Evolutionary conservation across 2,797 vertebrate species (phyloP), one percentile per base, ranked within the genome.

Genomic region (Phalloptychus januarius): DNA sequence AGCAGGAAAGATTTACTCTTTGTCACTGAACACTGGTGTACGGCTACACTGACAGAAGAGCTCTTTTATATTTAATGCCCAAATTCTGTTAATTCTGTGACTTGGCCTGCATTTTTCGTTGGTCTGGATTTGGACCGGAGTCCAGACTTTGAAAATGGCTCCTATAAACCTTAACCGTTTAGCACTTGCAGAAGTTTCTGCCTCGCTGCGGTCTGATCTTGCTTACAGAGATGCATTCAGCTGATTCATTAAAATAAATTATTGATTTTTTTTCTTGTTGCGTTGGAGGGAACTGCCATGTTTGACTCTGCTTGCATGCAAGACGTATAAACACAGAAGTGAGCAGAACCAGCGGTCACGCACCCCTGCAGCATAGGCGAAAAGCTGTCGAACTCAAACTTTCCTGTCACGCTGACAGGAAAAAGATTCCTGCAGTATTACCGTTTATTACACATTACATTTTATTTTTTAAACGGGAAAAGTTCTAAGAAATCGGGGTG

Each of bases 221-320:
- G 25, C 38, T 56, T n/a, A 38, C 11, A n/a, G 38, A 1, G 1
- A 25, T 40, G 38, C 38, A 20, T 20, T 58, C 36, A 18, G 52
- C 50, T 42, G 52, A 74, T 74, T 73, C 38, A 18, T 28, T 31
- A 56, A 74, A 74, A 58, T 74, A 28, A 74, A 42, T 42, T 11
- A 74, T 74, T 74, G 50, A 74, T 74, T 72, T 44, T 18, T 56
- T 42, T 74, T 72, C n/a, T 54, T 56, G 36, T n/a, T 73, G 48
- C 15, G 18, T 40, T 73, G 73, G 44, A 48, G 54, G 45, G 50
- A 72, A 40, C 56, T 44, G 61, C 13, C 48, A 50, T n/a, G 46
- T 31, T 33, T 36, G 18, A 45, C 61, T 36, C 20, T 8, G 40
- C 18, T 31, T 36, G 50, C 48, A 44, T 4, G 28, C 7, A 44